Percentiles rank a stretch among this genome's conserved stretches.
Conservation (phyloP, 2,797 vertebrate species). For the Cynopterus sphinx region DNA sequence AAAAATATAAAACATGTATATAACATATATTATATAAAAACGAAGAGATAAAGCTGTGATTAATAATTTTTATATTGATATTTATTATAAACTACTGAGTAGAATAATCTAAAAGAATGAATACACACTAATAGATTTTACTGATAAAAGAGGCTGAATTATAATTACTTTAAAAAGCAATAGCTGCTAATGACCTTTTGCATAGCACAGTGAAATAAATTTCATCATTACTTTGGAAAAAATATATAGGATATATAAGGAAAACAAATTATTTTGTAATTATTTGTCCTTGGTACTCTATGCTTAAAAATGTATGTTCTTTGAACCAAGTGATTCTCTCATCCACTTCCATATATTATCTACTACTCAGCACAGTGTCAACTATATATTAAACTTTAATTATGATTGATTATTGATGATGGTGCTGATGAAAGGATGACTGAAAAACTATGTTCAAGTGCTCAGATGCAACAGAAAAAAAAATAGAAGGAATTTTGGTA, state of each 20-base stretch:
- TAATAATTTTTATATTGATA: background rate
- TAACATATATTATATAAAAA: background rate
- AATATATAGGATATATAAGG: background rate
- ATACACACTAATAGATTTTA: background rate
- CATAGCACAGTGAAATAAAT: background rate
- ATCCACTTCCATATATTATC: background rate
- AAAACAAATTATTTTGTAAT: background rate
- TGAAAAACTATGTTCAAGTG: background rate
- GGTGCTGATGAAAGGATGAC: background rate
- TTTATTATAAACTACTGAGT: background rate
- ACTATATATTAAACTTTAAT: background rate
- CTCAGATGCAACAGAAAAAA: background rate
- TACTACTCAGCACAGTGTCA: background rate
- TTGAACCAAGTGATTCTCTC: background rate
- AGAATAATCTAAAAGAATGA: background rate
- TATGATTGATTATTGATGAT: background rate
- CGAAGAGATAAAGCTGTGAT: background rate
- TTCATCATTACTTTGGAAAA: background rate
- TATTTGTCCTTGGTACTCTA: background rate
- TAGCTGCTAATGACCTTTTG: background rate
- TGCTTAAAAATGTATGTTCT: background rate
- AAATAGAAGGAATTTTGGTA: background rate
- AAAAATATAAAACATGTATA: background rate
- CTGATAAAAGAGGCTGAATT: background rate
- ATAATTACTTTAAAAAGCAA: background rate